Evolutionary conservation across 2,113 vertebrate species (phyloP).

Genomic region (Charadrius vociferus): DNA sequence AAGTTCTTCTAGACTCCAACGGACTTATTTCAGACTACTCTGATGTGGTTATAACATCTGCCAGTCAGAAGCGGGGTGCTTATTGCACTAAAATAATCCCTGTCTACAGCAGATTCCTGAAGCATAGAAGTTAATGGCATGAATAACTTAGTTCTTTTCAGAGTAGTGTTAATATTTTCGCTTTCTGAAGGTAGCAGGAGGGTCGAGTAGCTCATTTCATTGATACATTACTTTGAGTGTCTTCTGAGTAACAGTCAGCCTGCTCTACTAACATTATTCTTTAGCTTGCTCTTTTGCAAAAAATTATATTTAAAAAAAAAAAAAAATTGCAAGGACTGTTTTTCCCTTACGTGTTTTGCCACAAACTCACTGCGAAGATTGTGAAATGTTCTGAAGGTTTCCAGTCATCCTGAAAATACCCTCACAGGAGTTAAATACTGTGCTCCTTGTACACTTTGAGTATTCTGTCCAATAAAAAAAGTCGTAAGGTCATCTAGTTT

Average conservation of each 20-base stretch:
- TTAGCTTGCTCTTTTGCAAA: neutral
- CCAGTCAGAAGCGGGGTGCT: neutral
- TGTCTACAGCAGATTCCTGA: constrained; percentile 26
- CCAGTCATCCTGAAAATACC: neutral
- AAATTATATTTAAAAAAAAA: neutral
- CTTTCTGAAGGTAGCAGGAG: neutral
- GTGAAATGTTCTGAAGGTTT: neutral
- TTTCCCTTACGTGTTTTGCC: neutral
- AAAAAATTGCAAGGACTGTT: rapidly evolving
- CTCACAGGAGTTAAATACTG: neutral
- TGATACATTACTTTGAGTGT: neutral
- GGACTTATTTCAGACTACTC: neutral
- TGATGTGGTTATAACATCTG: constrained; percentile 10
- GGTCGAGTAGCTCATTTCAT: neutral
- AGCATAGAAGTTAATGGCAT: neutral
- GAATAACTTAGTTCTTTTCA: constrained; percentile 20
- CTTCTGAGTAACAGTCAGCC: neutral
- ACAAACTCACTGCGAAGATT: neutral
- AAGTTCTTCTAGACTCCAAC: neutral
- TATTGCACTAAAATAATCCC: neutral
- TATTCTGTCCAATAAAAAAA: neutral
- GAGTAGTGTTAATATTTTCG: neutral
- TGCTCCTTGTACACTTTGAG: neutral
- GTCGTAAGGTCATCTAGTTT: neutral
- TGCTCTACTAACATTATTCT: neutral